A percentile compares a stretch with the other conserved stretches of the same genome.
These are phyloP conservation scores for Platycheirus rosarum DNA, from an alignment of 2,888 invertebrate genomes.

Conservation along the genomic window DNA sequence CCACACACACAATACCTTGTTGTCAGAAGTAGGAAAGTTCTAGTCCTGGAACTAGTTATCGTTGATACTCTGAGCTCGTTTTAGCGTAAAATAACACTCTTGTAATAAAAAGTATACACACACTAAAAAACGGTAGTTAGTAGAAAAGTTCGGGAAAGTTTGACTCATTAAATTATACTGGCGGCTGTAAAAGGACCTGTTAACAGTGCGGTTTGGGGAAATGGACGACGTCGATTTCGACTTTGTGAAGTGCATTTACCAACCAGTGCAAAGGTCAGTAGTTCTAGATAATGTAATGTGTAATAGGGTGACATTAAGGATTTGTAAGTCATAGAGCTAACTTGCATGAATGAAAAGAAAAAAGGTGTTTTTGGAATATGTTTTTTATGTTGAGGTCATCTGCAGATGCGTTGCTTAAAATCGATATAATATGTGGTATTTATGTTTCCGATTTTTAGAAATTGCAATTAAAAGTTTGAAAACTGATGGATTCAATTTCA, in stretches of 20 bases:
- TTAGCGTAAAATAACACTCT: constrained; percentile 32
- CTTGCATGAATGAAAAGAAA: too few species aligned
- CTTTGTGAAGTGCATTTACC: constrained; percentile 74
- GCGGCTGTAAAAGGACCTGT: not conserved
- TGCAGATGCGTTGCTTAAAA: too few species aligned
- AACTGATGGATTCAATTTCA: too few species aligned
- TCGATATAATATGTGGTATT: too few species aligned
- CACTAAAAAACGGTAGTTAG: constrained; percentile 13
- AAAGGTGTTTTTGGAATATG: too few species aligned
- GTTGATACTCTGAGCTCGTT: constrained; percentile 57
- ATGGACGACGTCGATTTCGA: constrained; percentile 73
- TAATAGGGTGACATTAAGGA: too few species aligned
- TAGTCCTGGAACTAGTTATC: constrained; percentile 63
- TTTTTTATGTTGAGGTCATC: too few species aligned
- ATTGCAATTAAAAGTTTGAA: too few species aligned
- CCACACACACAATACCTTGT: constrained; percentile 34
- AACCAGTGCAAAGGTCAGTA: constrained; percentile 55
- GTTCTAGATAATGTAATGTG: not conserved
- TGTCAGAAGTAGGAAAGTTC: constrained; percentile 42
- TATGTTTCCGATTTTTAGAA: too few species aligned
- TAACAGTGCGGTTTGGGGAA: not conserved
- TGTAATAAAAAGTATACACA: not conserved
- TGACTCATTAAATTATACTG: constrained; percentile 4
- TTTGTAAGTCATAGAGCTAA: too few species aligned
- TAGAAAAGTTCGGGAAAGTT: constrained; percentile 44